Conservation (phyloP, 1,140 invertebrate species). For the Ptiloglossa arizonensis region DNA sequence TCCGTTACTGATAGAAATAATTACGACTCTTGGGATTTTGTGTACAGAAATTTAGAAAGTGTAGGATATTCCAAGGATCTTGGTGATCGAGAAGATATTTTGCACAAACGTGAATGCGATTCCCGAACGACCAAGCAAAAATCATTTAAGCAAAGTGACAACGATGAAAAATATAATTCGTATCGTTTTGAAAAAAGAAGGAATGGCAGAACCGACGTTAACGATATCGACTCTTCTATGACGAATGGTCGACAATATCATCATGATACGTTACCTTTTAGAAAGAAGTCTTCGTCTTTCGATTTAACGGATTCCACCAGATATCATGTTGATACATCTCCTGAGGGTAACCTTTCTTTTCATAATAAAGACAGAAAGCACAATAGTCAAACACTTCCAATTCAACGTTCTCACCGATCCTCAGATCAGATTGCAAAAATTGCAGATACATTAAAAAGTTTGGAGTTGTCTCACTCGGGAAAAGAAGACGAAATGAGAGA, state of each 20-base stretch:
- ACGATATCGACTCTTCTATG: slow-evolving; percentile 45
- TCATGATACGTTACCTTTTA: slow-evolving; percentile 50
- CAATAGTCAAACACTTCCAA: slow-evolving; percentile 59
- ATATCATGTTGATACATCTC: slow-evolving; percentile 19
- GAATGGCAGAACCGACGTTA: slow-evolving; percentile 21
- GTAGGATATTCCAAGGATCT: slow-evolving; percentile 88
- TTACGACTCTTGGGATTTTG: slow-evolving; percentile 90
- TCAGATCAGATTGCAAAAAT: slow-evolving; percentile 55
- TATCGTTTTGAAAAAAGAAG: slow-evolving; percentile 56
- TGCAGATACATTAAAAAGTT: slow-evolving; percentile 50
- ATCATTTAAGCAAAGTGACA: slow-evolving; percentile 41
- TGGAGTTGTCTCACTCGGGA: slow-evolving; percentile 31
- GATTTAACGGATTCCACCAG: slow-evolving; percentile 65
- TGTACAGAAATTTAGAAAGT: slow-evolving; percentile 88
- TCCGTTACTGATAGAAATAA: slow-evolving; percentile 70
- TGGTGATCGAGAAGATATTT: slow-evolving; percentile 84
- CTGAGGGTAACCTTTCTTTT: slow-evolving; percentile 24
- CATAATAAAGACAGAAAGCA: slow-evolving; percentile 56
- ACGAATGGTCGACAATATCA: slow-evolving; percentile 50
- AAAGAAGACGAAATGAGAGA: slow-evolving; percentile 30
- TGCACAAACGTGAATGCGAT: slow-evolving; percentile 72
- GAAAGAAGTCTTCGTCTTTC: slow-evolving; percentile 66
- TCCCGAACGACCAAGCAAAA: slow-evolving; percentile 56
- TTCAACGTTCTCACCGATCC: slow-evolving; percentile 54
- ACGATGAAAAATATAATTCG: slow-evolving; percentile 55